Evolutionary conservation across 2,113 vertebrate genomes (phyloP).

Genomic region (Merops nubicus): DNA sequence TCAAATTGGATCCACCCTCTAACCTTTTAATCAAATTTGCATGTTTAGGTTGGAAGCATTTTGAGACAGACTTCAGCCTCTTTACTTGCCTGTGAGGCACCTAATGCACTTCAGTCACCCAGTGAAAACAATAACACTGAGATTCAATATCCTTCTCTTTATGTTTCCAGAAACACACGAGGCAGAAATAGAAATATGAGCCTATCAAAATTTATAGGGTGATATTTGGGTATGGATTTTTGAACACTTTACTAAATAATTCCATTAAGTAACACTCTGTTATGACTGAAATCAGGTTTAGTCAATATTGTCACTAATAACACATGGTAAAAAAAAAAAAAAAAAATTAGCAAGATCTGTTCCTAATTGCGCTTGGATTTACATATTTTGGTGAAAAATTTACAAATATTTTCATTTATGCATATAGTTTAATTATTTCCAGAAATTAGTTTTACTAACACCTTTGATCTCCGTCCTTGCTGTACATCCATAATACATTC

Average conservation of each 20-base stretch:
- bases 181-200: not conserved
- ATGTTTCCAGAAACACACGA: not conserved
- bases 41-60: slow-evolving; percentile 7
- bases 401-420: not conserved
- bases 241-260: not conserved
- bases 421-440: not conserved
- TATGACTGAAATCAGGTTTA: not conserved
- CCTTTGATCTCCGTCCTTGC: not conserved
- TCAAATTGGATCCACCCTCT: not conserved
- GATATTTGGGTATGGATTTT: not conserved
- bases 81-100: not conserved
- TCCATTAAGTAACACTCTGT: not conserved
- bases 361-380: not conserved
- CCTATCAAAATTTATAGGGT: not conserved
- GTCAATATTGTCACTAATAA: not conserved
- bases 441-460: not conserved
- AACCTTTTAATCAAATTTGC: slow-evolving; percentile 1
- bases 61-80: not conserved
- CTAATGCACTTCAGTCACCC: not conserved
- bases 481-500: not conserved
- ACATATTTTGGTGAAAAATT: not conserved
- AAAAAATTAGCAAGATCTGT: not conserved
- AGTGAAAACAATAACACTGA: not conserved
- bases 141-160: not conserved
- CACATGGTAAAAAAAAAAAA: not conserved